phyloP scores from a whole-genome alignment of 2,888 invertebrate species.

The Hypselothyrea guttata region DNA sequence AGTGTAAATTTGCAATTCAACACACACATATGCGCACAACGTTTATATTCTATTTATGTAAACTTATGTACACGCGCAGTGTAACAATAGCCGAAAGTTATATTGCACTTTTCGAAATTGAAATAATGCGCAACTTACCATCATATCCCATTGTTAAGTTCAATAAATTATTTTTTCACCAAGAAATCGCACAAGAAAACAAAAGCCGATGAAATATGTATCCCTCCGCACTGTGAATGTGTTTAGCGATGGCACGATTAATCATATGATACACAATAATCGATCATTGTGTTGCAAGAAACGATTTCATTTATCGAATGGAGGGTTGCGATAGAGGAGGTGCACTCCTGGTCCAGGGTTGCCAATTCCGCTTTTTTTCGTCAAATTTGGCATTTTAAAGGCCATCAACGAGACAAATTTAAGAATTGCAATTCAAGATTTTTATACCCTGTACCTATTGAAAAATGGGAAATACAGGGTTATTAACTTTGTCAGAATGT shows the following conservation, averaged over 20 bases:
- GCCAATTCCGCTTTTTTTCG: too few relatives aligned
- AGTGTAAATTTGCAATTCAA: conserved; percentile 29
- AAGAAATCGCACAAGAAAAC: conserved; percentile 40
- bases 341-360: too few relatives aligned
- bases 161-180: conserved; percentile 36
- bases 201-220: conserved; percentile 64
- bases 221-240: conserved; percentile 53
- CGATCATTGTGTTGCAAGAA: too few relatives aligned
- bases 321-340: too few relatives aligned
- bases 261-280: too few relatives aligned
- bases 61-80: conserved; percentile 31
- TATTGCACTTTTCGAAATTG: conserved; percentile 3
- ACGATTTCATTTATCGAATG: too few relatives aligned
- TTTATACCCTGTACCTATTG: too few relatives aligned
- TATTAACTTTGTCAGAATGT: too few relatives aligned
- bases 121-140: conserved; percentile 46
- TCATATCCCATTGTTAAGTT: conserved; percentile 59
- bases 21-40: conserved; percentile 4
- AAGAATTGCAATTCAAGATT: too few relatives aligned
- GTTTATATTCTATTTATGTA: conserved; percentile 56
- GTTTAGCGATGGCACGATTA: conserved; percentile 12
- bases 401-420: too few relatives aligned
- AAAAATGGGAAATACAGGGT: too few relatives aligned
- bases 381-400: too few relatives aligned
- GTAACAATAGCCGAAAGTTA: conserved; percentile 35